phyloP scores from a whole-genome alignment of 2,888 invertebrate genomes.

The Sarcophaga rosellei region DNA sequence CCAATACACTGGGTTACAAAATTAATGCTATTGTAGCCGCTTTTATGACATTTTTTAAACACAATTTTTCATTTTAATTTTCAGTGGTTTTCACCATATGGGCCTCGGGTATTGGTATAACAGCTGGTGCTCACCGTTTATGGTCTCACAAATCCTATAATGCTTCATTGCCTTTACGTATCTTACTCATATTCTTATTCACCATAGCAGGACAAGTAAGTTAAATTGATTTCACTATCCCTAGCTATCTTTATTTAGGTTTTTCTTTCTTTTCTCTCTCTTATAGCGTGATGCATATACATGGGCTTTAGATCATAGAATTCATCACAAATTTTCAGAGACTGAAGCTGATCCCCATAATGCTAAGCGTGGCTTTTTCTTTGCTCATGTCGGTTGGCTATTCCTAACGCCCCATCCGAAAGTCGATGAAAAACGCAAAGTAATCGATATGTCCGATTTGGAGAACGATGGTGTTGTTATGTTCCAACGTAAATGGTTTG shows the following conservation, averaged over 20 bases:
- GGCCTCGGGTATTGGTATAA: conserved; percentile 91
- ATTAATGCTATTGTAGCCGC: too few species aligned
- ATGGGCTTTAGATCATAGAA: conserved; percentile 93
- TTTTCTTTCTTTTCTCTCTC: conserved; percentile 4
- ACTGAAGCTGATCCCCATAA: conserved; percentile 90
- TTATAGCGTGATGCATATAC: conserved; percentile 90
- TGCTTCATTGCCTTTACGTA: conserved; percentile 86
- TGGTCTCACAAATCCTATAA: conserved; percentile 92
- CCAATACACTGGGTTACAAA: too few species aligned
- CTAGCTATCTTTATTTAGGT: neutral
- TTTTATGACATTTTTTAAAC: neutral
- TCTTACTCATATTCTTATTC: conserved; percentile 87
- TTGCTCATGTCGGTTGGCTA: conserved; percentile 96
- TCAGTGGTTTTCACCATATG: conserved; percentile 84
- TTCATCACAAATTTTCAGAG: conserved; percentile 94
- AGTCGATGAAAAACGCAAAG: conserved; percentile 86
- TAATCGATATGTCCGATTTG: conserved; percentile 87
- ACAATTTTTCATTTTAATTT: conserved; percentile 33
- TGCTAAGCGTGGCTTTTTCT: conserved; percentile 92
- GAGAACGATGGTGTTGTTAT: conserved; percentile 88
- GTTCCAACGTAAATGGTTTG: conserved; percentile 89
- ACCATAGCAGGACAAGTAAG: conserved; percentile 85
- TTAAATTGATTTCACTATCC: neutral
- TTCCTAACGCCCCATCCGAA: conserved; percentile 91
- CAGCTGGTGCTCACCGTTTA: conserved; percentile 90